phyloP scores from a whole-genome alignment of 2,113 vertebrate species.

The Pholis gunnellus region DNA sequence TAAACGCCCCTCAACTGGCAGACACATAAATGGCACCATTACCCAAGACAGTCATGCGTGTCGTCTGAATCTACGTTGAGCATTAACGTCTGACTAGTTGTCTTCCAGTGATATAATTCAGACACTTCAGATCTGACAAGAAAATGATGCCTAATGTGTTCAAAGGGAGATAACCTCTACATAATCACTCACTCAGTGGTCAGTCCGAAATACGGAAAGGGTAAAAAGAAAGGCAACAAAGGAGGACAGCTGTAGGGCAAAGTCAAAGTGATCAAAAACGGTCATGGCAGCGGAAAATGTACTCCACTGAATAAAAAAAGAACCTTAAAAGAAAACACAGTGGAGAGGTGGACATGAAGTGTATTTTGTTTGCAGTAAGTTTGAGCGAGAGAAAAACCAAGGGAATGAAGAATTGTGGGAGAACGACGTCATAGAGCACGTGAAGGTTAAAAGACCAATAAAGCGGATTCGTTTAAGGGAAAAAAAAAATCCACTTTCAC shows the following conservation, averaged over 20 bases:
- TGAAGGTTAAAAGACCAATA: conserved; percentile 78
- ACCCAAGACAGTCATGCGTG: conserved; percentile 79
- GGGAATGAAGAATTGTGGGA: conserved; percentile 35
- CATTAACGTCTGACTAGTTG: conserved; percentile 59
- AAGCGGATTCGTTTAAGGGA: conserved; percentile 69
- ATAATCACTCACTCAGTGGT: conserved; percentile 65
- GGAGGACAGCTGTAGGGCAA: conserved; percentile 21
- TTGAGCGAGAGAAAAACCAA: conserved; percentile 2
- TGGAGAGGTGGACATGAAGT: conserved; percentile 7
- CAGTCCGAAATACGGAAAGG: conserved; percentile 47
- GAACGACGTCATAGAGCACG: conserved; percentile 45
- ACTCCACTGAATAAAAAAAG: background rate
- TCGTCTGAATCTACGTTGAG: conserved; percentile 59
- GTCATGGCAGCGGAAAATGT: conserved; percentile 18
- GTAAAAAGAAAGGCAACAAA: conserved; percentile 37
- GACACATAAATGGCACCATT: conserved; percentile 80
- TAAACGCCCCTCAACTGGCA: conserved; percentile 67
- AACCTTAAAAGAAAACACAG: conserved; percentile 17
- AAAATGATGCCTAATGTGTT: conserved; percentile 76
- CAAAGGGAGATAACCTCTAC: conserved; percentile 73
- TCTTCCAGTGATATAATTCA: conserved; percentile 77
- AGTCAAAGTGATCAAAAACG: conserved; percentile 5
- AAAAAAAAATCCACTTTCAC: conserved; percentile 54
- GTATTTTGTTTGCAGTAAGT: conserved; percentile 18
- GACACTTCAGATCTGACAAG: conserved; percentile 81